These are phyloP conservation scores for Catharus fuscescens DNA, from an alignment of 2,113 vertebrate species.

Conservation along the genomic window DNA sequence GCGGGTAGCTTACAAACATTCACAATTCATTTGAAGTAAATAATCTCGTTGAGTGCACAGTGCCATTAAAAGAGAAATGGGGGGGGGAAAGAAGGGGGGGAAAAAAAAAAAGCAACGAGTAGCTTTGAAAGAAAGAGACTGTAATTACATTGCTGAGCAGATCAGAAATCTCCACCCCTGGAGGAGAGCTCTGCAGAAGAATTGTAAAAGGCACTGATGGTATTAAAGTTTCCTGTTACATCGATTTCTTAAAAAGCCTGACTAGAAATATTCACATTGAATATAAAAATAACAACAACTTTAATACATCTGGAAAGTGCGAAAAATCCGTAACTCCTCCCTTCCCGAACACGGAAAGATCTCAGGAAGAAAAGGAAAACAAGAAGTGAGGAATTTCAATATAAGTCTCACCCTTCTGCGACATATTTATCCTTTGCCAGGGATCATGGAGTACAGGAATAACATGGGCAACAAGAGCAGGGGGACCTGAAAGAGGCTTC, in stretches of 20 bases:
- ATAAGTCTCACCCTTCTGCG: conserved; percentile 40
- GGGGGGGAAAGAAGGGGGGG: not conserved
- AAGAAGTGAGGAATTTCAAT: not conserved
- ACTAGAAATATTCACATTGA: conserved; percentile 79
- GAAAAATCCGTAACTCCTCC: conserved; percentile 64
- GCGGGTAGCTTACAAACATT: conserved; percentile 73
- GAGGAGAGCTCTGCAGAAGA: conserved; percentile 31
- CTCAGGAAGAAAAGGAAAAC: conserved; percentile 33
- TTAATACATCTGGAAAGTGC: conserved; percentile 83
- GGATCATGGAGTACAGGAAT: conserved; percentile 18
- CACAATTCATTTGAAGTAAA: conserved; percentile 74
- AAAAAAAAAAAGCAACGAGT: not conserved
- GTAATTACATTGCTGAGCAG: conserved; percentile 28
- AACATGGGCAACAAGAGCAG: conserved; percentile 1
- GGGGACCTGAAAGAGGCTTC: conserved; percentile 19
- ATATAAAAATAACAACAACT: conserved; percentile 79
- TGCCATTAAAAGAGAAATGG: conserved; percentile 61
- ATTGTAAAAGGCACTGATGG: conserved; percentile 11
- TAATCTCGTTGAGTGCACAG: conserved; percentile 77
- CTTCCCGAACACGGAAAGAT: conserved; percentile 54
- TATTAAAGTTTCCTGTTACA: conserved; percentile 18
- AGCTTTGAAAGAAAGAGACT: conserved; percentile 19
- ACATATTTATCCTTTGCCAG: conserved; percentile 54
- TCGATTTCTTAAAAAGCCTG: conserved; percentile 36
- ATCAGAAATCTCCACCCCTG: not conserved